Conservation (phyloP, 1,140 invertebrate species). For the Linepithema humile region DNA sequence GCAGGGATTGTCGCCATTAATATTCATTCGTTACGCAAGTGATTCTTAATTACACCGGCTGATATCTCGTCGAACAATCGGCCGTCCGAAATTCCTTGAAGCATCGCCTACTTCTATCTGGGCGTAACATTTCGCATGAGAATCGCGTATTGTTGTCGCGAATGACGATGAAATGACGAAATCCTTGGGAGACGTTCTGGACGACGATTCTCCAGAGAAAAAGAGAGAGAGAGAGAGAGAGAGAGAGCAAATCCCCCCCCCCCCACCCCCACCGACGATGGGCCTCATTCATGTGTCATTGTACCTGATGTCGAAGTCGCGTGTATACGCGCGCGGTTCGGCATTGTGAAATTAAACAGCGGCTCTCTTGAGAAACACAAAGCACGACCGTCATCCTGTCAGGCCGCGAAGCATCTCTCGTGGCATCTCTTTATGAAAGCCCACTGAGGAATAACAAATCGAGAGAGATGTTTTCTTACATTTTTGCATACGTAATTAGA, state of each 20-base stretch:
- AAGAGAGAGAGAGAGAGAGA: not conserved
- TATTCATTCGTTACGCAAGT: not conserved
- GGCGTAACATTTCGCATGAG: not conserved
- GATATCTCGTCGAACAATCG: conserved; percentile 10
- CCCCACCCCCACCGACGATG: not conserved
- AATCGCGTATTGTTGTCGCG: conserved; percentile 12
- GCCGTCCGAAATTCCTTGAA: not conserved
- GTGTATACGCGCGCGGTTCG: conserved; percentile 26
- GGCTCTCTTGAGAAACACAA: conserved; percentile 36
- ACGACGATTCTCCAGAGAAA: not conserved
- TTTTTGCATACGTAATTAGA: not conserved
- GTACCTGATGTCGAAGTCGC: not conserved
- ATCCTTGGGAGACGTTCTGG: conserved; percentile 12
- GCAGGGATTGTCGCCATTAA: not conserved
- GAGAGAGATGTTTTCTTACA: not conserved
- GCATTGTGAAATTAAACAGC: conserved; percentile 41
- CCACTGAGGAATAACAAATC: not conserved
- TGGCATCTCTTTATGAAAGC: conserved; percentile 12
- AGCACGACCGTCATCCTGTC: conserved; percentile 28
- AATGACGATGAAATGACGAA: conserved; percentile 6
- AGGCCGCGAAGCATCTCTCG: not conserved
- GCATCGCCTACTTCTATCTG: not conserved
- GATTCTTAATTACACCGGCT: not conserved
- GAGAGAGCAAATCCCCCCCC: not conserved
- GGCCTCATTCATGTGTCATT: conserved; percentile 15